Percentiles rank a stretch among this genome's conserved stretches.
Evolutionary conservation across 23 tunicate species (phyloP).

Genomic region (Phallusia fumigata): DNA sequence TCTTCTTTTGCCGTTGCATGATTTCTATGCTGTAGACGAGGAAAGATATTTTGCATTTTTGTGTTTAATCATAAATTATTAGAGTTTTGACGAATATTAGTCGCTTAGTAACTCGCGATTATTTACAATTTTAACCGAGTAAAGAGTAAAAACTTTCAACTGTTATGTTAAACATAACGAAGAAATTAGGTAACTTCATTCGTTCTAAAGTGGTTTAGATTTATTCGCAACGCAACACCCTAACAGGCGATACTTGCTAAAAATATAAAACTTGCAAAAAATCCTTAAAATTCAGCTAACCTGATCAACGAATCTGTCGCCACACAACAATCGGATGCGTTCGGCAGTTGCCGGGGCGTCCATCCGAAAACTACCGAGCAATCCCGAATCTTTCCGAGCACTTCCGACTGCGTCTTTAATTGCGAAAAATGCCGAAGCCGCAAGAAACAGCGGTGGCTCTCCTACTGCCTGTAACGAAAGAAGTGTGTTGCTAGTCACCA

Average conservation of each 20-base stretch:
- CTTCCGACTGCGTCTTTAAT: slow-evolving; percentile 70
- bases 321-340: slow-evolving; percentile 73
- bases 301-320: slow-evolving; percentile 52
- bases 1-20: background rate
- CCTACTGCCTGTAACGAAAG: slow-evolving; percentile 61
- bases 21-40: background rate
- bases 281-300: slow-evolving; percentile 15
- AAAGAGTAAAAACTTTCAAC: no score
- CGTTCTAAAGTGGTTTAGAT: background rate
- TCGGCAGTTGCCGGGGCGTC: slow-evolving; percentile 87
- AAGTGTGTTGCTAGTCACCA: background rate
- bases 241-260: no score
- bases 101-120: no score
- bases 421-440: slow-evolving; percentile 73
- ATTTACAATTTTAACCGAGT: no score
- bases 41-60: no score
- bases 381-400: slow-evolving; percentile 49
- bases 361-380: slow-evolving; percentile 53
- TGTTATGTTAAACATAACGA: no score
- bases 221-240: no score
- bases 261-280: no score
- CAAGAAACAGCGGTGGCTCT: slow-evolving; percentile 86
- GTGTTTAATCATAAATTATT: background rate
- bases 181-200: no score
- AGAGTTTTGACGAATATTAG: no score